These are phyloP conservation scores for Alcedo quadribrachys DNA, from an alignment of 2,797 vertebrate species.

Conservation along the genomic window DNA sequence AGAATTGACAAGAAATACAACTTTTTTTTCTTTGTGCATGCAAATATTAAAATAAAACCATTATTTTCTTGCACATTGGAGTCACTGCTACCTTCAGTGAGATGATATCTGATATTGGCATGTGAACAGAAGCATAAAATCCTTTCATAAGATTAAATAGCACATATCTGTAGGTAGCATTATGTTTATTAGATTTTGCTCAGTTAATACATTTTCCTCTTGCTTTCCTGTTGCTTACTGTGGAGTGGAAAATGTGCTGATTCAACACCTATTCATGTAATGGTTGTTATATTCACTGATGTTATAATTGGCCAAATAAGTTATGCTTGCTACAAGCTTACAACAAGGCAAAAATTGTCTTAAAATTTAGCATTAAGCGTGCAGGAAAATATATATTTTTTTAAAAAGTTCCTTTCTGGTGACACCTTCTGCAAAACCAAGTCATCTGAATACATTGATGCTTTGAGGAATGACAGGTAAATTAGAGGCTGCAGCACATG, in stretches of 20 bases:
- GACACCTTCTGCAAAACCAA: neutral
- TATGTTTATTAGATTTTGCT: conserved; percentile 57
- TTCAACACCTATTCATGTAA: conserved; percentile 24
- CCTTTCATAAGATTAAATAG: conserved; percentile 37
- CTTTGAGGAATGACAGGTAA: neutral
- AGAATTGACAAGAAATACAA: neutral
- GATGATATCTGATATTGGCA: neutral
- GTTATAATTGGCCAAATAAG: conserved; percentile 50
- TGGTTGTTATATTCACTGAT: conserved; percentile 35
- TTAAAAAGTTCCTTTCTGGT: neutral
- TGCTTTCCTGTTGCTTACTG: conserved; percentile 31
- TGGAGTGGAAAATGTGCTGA: conserved; percentile 39
- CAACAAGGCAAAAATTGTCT: neutral
- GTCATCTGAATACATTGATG: fast-evolving
- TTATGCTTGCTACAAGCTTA: conserved; percentile 39
- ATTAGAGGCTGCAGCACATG: fast-evolving
- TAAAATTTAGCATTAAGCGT: conserved; percentile 34
- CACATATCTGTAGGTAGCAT: conserved; percentile 28
- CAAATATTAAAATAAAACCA: conserved; percentile 16
- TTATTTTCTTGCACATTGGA: conserved; percentile 18
- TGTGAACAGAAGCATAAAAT: conserved; percentile 42
- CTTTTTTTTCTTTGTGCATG: neutral
- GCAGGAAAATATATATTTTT: neutral
- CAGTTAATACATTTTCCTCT: conserved; percentile 33
- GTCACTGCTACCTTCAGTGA: neutral